A percentile compares a stretch with the other conserved stretches of the same genome.
Conservation (phyloP, 2,113 vertebrate genomes). For the Leptocoma aspasia region DNA sequence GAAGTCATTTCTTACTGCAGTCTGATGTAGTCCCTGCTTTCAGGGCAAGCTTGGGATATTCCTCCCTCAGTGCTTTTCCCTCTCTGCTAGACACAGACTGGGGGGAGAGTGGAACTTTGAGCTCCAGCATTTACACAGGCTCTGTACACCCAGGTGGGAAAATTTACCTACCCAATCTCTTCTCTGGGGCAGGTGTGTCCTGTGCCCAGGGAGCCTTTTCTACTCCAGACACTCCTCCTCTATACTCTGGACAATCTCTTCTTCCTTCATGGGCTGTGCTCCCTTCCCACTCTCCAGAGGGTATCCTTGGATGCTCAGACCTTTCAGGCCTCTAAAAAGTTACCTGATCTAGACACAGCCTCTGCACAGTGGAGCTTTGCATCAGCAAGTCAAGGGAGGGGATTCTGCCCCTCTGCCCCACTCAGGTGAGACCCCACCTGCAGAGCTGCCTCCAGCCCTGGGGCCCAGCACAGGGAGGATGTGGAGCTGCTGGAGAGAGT, state of each 20-base stretch:
- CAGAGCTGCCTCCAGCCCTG: neutral
- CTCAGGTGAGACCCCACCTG: neutral
- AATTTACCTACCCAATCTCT: neutral
- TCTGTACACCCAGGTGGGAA: neutral
- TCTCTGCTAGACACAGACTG: neutral
- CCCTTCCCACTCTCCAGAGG: neutral
- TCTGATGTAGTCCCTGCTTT: neutral
- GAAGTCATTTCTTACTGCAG: neutral
- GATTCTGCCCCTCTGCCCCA: neutral
- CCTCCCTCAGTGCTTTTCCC: neutral
- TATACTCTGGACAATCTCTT: neutral
- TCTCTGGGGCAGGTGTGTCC: neutral
- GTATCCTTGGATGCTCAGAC: neutral
- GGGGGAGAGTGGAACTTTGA: neutral
- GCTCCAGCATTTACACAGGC: neutral
- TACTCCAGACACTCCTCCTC: neutral
- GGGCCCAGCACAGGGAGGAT: neutral
- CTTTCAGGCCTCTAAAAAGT: neutral
- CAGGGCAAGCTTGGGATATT: neutral
- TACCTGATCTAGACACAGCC: neutral
- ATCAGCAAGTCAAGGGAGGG: neutral
- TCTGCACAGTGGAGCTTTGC: neutral
- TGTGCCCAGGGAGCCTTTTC: neutral
- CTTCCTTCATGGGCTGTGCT: neutral
- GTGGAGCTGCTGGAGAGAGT: accelerated